Evolutionary conservation across 1,140 invertebrate species (phyloP).

Genomic region (Brachionus asplanchnoidis): DNA sequence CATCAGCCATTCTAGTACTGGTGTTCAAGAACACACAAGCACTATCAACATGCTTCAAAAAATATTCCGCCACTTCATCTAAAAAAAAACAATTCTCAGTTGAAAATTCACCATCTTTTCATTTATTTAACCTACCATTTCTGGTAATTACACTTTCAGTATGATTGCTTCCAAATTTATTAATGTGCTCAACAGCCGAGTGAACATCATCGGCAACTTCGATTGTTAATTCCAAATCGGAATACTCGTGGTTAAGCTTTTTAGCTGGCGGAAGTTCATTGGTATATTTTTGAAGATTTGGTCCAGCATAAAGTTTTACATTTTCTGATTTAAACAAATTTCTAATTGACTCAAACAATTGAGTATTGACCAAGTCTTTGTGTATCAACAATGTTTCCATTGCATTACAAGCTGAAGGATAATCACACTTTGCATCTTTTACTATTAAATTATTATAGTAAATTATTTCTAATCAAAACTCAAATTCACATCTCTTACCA

Average conservation of each 20-base stretch:
- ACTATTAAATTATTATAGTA: conserved; percentile 58
- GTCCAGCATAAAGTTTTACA: conserved; percentile 78
- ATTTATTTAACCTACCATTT: conserved; percentile 60
- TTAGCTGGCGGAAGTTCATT: conserved; percentile 87
- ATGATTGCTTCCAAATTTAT: conserved; percentile 88
- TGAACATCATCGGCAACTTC: conserved; percentile 82
- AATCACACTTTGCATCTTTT: conserved; percentile 92
- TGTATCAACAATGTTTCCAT: conserved; percentile 95
- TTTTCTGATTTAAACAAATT: conserved; percentile 83
- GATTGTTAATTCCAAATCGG: conserved; percentile 82
- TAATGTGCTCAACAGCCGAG: conserved; percentile 87
- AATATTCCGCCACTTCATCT: conserved; percentile 64
- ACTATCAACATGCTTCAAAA: conserved; percentile 81
- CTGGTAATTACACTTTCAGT: conserved; percentile 95
- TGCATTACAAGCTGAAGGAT: conserved; percentile 96
- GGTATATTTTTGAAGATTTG: conserved; percentile 67
- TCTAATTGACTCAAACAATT: conserved; percentile 82
- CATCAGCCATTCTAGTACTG: conserved; percentile 91
- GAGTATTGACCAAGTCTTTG: conserved; percentile 68
- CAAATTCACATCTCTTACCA: conserved; percentile 54
- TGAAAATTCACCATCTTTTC: not conserved
- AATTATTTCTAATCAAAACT: not conserved
- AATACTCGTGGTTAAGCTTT: conserved; percentile 83
- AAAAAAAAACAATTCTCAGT: conserved; percentile 43
- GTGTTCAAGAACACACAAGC: conserved; percentile 98